A percentile compares a stretch with the other conserved stretches of the same genome.
These are phyloP conservation scores for Anguilla megastoma DNA, from an alignment of 2,797 vertebrate genomes.

Conservation along the genomic window DNA sequence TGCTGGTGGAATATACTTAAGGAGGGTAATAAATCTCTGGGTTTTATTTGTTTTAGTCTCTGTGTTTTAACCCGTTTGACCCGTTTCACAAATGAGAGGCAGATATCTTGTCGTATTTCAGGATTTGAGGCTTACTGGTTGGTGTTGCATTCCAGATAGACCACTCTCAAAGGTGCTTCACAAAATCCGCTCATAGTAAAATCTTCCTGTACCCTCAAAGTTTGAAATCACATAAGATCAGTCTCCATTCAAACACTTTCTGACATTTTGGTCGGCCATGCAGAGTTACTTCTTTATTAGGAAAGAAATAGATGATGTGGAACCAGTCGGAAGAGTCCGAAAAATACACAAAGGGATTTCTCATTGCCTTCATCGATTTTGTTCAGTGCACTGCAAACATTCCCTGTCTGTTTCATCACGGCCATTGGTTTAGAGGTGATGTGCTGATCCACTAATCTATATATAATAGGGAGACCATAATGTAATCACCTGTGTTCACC, in stretches of 20 bases:
- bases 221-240: not conserved
- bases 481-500: not conserved
- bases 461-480: not conserved
- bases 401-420: not conserved
- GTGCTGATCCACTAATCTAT: constrained; percentile 6
- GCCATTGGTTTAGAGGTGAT: not conserved
- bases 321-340: not conserved
- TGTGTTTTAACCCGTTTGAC: not conserved
- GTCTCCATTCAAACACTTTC: not conserved
- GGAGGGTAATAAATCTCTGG: not conserved
- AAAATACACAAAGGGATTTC: not conserved
- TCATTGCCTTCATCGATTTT: not conserved
- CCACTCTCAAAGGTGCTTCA: not conserved
- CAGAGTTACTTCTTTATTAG: not conserved
- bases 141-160: not conserved
- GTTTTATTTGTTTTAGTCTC: not conserved
- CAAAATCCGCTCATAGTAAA: not conserved
- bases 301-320: not conserved
- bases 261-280: not conserved
- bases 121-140: not conserved
- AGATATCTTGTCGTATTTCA: not conserved
- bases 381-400: not conserved
- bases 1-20: not conserved
- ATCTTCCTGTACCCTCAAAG: not conserved
- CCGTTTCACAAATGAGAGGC: not conserved